Evolutionary conservation across 2,113 vertebrate species (phyloP).

Genomic region (Charina bottae): DNA sequence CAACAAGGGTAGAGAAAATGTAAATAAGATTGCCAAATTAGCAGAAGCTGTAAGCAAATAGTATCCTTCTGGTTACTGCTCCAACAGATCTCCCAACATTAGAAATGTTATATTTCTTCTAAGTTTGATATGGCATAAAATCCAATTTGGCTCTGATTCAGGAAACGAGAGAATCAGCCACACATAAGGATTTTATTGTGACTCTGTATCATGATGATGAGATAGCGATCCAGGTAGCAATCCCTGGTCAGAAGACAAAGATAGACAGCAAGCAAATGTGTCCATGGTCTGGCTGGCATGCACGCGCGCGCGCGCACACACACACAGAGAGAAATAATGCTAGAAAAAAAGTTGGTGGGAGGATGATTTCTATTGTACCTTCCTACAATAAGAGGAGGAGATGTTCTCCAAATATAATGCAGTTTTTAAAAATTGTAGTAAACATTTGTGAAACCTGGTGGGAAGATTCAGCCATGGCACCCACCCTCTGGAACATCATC

Average conservation of each 20-base stretch:
- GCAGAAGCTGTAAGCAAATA: conserved; percentile 54
- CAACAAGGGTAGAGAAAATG: conserved; percentile 33
- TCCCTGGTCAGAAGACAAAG: neutral
- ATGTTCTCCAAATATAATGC: neutral
- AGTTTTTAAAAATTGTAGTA: neutral
- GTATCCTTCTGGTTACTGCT: conserved; percentile 44
- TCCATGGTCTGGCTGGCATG: no score
- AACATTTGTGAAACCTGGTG: neutral
- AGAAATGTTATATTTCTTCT: conserved; percentile 52
- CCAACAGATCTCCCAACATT: conserved; percentile 50
- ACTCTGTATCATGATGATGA: neutral
- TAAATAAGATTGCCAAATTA: conserved; percentile 62
- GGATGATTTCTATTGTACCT: neutral
- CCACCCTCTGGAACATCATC: no score
- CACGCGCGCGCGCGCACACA: no score
- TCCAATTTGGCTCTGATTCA: neutral
- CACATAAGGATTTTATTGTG: neutral
- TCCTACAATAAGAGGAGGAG: neutral
- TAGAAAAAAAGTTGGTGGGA: no score
- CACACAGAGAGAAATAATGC: no score
- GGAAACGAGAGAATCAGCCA: neutral
- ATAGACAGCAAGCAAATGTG: neutral
- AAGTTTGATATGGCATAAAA: conserved; percentile 21
- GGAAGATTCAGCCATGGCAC: neutral
- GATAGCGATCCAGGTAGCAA: neutral